Percentiles rank a stretch among this genome's conserved stretches.
phyloP scores from a whole-genome alignment of 1,140 invertebrate genomes.

The Rhynchophorus ferrugineus region DNA sequence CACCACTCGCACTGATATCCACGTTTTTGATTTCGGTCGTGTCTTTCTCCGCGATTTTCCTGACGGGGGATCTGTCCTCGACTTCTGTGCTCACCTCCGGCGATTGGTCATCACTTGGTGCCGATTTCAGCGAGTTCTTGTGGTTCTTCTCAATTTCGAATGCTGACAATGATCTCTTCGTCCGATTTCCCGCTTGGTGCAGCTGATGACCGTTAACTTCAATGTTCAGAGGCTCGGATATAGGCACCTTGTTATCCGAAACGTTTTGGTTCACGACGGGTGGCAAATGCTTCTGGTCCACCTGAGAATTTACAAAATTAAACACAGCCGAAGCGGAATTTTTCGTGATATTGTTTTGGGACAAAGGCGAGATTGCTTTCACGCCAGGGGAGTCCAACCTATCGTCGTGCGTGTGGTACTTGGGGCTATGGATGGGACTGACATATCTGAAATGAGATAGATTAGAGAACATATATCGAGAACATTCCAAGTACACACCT shows the following conservation, averaged over 20 bases:
- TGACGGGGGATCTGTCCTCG: neutral
- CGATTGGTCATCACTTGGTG: conserved; percentile 35
- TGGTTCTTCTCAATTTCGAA: conserved; percentile 63
- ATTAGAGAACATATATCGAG: neutral
- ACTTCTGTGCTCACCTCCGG: conserved; percentile 23
- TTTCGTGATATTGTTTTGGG: conserved; percentile 53
- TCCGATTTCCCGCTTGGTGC: conserved; percentile 15
- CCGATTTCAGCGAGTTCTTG: conserved; percentile 58
- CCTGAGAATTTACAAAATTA: conserved; percentile 18
- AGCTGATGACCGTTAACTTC: conserved; percentile 23
- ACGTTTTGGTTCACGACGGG: conserved; percentile 19
- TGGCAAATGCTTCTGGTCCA: conserved; percentile 27
- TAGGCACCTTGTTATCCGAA: conserved; percentile 17
- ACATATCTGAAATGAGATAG: conserved; percentile 2
- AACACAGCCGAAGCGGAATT: conserved; percentile 17
- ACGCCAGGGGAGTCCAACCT: conserved; percentile 4
- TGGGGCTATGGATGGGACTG: conserved; percentile 16
- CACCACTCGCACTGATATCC: neutral
- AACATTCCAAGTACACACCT: conserved; percentile 5
- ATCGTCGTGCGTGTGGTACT: conserved; percentile 35
- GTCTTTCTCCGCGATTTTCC: neutral
- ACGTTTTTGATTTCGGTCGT: neutral
- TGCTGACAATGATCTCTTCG: conserved; percentile 32
- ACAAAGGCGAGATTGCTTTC: conserved; percentile 24
- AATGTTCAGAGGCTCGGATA: conserved; percentile 26